Evolutionary conservation across 2,113 vertebrate genomes (phyloP).

Genomic region (Blennius ocellaris): DNA sequence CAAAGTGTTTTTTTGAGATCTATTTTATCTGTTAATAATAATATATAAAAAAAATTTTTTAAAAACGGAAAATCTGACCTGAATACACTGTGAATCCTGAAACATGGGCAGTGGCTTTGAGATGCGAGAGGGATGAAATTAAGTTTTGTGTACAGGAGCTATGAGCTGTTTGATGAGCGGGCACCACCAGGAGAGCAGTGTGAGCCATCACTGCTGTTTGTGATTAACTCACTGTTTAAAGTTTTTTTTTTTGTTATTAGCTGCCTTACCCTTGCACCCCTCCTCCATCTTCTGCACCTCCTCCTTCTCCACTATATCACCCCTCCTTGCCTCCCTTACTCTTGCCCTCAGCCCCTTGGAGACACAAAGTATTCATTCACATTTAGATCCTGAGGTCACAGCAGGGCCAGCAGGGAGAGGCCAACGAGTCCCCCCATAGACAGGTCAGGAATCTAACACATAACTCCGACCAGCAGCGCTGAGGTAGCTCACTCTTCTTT

Average conservation of each 20-base stretch:
- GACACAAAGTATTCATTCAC: conserved; percentile 89
- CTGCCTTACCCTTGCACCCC: conserved; percentile 66
- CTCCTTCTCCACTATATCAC: conserved; percentile 50
- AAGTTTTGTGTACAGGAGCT: conserved; percentile 67
- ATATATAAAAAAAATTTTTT: conserved; percentile 35
- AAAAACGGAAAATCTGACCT: conserved; percentile 47
- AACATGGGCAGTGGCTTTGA: conserved; percentile 72
- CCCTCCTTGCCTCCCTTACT: conserved; percentile 39
- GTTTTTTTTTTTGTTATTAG: conserved; percentile 82
- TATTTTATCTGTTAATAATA: conserved; percentile 7
- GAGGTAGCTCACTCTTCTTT: conserved; percentile 75
- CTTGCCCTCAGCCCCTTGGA: conserved; percentile 77
- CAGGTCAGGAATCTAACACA: conserved; percentile 84
- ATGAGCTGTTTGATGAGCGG: conserved; percentile 60
- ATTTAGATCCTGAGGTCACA: conserved; percentile 87
- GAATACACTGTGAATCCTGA: conserved; percentile 46
- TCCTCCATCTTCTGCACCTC: conserved; percentile 62
- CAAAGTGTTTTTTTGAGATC: conserved; percentile 13
- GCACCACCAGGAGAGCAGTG: conserved; percentile 63
- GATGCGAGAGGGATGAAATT: conserved; percentile 72
- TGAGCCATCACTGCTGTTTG: conserved; percentile 84
- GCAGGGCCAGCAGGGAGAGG: conserved; percentile 84
- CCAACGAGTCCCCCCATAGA: conserved; percentile 70
- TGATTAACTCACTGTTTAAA: conserved; percentile 86
- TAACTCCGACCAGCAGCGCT: conserved; percentile 71